These are phyloP conservation scores for Margarornis squamiger DNA, from an alignment of 2,797 vertebrate species.

Conservation along the genomic window DNA sequence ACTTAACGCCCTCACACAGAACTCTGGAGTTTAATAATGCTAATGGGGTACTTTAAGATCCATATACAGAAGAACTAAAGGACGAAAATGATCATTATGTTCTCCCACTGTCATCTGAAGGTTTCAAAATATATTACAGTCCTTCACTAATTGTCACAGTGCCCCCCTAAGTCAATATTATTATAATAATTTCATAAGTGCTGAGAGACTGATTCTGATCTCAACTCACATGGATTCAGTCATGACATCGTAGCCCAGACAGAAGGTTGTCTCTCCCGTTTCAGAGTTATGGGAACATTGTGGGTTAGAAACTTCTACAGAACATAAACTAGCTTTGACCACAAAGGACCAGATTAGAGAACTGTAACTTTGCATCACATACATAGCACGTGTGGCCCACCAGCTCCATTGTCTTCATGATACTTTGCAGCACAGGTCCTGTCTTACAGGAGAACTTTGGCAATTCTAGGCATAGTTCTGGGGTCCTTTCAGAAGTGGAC, in stretches of 20 bases:
- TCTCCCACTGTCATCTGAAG: conserved; percentile 45
- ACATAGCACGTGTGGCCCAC: background rate
- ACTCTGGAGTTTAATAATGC: conserved; percentile 23
- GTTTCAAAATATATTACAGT: conserved; percentile 59
- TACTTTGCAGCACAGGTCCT: background rate
- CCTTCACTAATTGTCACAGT: conserved; percentile 54
- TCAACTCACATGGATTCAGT: background rate
- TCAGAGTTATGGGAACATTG: background rate
- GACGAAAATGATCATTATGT: conserved; percentile 19
- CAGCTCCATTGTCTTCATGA: background rate
- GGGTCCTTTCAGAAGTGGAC: background rate
- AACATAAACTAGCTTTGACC: background rate
- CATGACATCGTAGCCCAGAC: rapidly evolving
- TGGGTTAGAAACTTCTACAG: background rate
- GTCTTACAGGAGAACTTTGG: background rate
- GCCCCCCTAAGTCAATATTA: conserved; percentile 58
- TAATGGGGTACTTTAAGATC: conserved; percentile 47
- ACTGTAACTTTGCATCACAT: background rate
- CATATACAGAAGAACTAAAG: background rate
- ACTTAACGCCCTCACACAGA: background rate
- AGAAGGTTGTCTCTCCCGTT: background rate
- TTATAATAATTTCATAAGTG: conserved; percentile 14
- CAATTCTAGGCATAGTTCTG: background rate
- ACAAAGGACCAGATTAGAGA: background rate
- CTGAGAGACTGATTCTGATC: background rate